Percentiles rank a stretch among this genome's conserved stretches.
phyloP scores from a whole-genome alignment of 2,888 invertebrate species.

The Neoascia interrupta region DNA sequence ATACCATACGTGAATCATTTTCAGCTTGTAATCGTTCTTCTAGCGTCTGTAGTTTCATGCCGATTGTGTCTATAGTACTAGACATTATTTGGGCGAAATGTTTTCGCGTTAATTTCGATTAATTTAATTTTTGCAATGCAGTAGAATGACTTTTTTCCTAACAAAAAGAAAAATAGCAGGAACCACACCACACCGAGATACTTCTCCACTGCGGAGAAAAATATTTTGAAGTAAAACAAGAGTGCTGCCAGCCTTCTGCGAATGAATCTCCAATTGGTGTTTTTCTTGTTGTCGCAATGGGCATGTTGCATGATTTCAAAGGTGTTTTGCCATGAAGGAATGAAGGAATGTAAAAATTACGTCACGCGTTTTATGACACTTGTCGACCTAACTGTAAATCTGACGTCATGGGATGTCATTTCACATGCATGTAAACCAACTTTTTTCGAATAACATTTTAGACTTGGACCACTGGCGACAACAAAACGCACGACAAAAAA shows the following conservation, averaged over 20 bases:
- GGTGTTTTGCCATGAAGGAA: no score
- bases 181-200: constrained; percentile 59
- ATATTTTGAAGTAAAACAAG: constrained; percentile 40
- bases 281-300: no score
- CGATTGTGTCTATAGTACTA: constrained; percentile 85
- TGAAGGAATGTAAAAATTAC: no score
- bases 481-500: no score
- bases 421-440: no score
- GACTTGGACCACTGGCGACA: no score
- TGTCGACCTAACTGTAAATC: no score
- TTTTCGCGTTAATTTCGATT: constrained; percentile 12
- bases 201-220: constrained; percentile 53
- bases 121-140: constrained; percentile 45
- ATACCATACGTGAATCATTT: constrained; percentile 80
- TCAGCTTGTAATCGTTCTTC: constrained; percentile 86
- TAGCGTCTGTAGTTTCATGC: constrained; percentile 87
- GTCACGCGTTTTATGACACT: no score
- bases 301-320: no score
- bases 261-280: constrained; percentile 17
- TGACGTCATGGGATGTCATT: no score
- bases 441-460: no score
- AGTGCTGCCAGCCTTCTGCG: constrained; percentile 29
- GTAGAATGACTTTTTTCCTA: constrained; percentile 34
- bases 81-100: constrained; percentile 81
- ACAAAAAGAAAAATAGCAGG: constrained; percentile 59